A percentile compares a stretch with the other conserved stretches of the same genome.
phyloP scores from a whole-genome alignment of 2,113 vertebrate genomes.

The Epinephelus moara region DNA sequence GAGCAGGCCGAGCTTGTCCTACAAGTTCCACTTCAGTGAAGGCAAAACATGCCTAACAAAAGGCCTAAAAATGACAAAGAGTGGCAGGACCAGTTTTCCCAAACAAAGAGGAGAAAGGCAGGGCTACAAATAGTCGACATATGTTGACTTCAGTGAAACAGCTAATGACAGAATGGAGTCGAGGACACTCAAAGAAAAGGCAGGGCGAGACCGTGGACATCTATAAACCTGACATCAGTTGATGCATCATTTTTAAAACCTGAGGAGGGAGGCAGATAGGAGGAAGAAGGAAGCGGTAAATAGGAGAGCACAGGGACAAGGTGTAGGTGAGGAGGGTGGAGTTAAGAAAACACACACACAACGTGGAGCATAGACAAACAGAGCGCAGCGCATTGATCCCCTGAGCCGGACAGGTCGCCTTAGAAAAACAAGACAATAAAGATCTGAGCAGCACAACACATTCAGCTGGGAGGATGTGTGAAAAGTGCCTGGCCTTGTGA shows the following conservation, averaged over 20 bases:
- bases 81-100: constrained; percentile 70
- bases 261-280: neutral
- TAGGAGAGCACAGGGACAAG: constrained; percentile 12
- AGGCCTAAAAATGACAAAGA: constrained; percentile 50
- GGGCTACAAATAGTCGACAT: neutral
- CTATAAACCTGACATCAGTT: neutral
- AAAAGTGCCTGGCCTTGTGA: constrained; percentile 23
- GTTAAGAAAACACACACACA: constrained; percentile 54
- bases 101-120: constrained; percentile 59
- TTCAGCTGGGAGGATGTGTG: constrained; percentile 39
- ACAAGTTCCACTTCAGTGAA: constrained; percentile 61
- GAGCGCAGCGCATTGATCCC: constrained; percentile 59
- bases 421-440: constrained; percentile 59
- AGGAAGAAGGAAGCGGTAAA: constrained; percentile 46
- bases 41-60: constrained; percentile 48
- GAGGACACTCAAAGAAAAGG: neutral
- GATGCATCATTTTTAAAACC: neutral
- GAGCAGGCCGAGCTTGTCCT: constrained; percentile 53
- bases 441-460: constrained; percentile 41
- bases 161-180: constrained; percentile 13
- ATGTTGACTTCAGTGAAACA: neutral
- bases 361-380: constrained; percentile 71
- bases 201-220: neutral
- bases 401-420: constrained; percentile 44
- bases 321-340: constrained; percentile 72